Evolutionary conservation across 2,113 vertebrate genomes (phyloP), one percentile per base, ranked within the genome.

Genomic region (Sander vitreus): DNA sequence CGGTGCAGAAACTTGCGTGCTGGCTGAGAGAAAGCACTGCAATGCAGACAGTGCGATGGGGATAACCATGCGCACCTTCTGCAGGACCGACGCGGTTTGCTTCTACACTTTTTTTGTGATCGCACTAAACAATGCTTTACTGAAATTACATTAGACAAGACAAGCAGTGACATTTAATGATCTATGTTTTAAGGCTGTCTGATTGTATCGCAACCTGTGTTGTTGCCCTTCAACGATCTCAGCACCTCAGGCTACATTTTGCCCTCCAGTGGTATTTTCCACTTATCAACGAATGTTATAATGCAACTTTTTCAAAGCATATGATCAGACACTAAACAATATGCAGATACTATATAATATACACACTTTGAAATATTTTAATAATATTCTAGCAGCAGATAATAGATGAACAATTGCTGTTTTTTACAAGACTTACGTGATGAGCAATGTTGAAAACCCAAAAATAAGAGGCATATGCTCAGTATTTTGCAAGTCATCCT

Each of bases 341-440:
- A 64, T 65, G 27, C 50, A 25, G 15, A 76, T 27, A 27, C 27
- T 27, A 27, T 27, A 27, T 27, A 27, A 27, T 66, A 60, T 11
- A 80, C 15, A 71, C 60, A 82, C 47, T 73, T 65, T 43, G 33
- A 71, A 30, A 72, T 47, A 64, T 85, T 80, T 50, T 66, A 12
- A 80, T 68, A 18, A 70, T 57, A 74, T 58, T 66, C 58, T 70
- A 79, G 57, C 73, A 68, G 64, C 30, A 30, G 65, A 80, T 19
- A 85, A 77, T 1, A 88, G 15, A 92, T 54, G 53, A 84, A 88
- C 13, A 88, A 85, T 89, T 78, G 73, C 77, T 86, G 85, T 91
- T 91, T 91, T 91, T 90, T 33, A 81, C 87, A 78, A 30, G 91
- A 96, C 95, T 96, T 95, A 96, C 95, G 94, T 95, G 95, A 91